A percentile compares a stretch with the other conserved stretches of the same genome.
These are phyloP conservation scores for Eupeodes latifasciatus DNA, from an alignment of 2,888 invertebrate species.

Conservation along the genomic window DNA sequence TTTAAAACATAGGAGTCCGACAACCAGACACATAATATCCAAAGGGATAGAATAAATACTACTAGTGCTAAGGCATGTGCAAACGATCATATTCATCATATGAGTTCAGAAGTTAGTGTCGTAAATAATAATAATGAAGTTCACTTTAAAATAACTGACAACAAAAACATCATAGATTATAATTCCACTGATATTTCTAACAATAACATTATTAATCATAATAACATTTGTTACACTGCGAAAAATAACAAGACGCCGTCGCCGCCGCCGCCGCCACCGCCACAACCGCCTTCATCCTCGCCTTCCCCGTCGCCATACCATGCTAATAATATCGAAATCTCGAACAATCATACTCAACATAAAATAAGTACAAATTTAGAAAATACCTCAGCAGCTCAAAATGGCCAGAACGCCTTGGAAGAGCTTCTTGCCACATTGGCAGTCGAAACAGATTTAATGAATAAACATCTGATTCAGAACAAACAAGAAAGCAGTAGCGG, in stretches of 20 bases:
- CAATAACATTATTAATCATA: slow-evolving; percentile 66
- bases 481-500: slow-evolving; percentile 28
- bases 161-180: slow-evolving; percentile 59
- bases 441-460: slow-evolving; percentile 76
- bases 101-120: slow-evolving; percentile 63
- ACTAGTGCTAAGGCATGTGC: slow-evolving; percentile 65
- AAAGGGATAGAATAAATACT: slow-evolving; percentile 59
- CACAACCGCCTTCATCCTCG: too few species aligned
- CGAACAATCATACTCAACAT: slow-evolving; percentile 52
- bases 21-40: slow-evolving; percentile 69
- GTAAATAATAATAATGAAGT: slow-evolving; percentile 49
- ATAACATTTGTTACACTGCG: slow-evolving; percentile 62
- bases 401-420: slow-evolving; percentile 77
- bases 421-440: slow-evolving; percentile 77
- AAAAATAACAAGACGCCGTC: slow-evolving; percentile 52
- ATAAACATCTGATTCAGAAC: slow-evolving; percentile 70
- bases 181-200: slow-evolving; percentile 71
- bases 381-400: slow-evolving; percentile 59
- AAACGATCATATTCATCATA: slow-evolving; percentile 57
- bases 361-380: slow-evolving; percentile 55
- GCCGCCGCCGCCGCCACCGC: too few species aligned
- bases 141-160: slow-evolving; percentile 62
- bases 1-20: slow-evolving; percentile 77
- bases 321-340: slow-evolving; percentile 54
- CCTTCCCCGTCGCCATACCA: slow-evolving; percentile 38